Evolutionary conservation across 1,140 invertebrate genomes (phyloP), one percentile per base, ranked within the genome.

Genomic region (Gryon sp.): DNA sequence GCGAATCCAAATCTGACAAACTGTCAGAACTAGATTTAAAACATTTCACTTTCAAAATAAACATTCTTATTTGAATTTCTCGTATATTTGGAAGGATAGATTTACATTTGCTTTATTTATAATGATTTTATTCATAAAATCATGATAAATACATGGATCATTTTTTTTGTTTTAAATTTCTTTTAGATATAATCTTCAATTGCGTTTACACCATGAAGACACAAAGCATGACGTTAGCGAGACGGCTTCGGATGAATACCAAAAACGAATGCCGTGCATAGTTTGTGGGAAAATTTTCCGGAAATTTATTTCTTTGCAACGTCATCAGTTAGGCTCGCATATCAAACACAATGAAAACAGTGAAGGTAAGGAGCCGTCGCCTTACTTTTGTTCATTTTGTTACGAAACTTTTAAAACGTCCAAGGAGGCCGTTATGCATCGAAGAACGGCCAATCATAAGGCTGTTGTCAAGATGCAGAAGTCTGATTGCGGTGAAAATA

Each of bases 321-420:
- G 92, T 2, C 94, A 95, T 80, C 82, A 86, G 19, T 60, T 87
- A 9, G 36, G 78, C 0, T 79, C 72, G 34, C 87, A 88, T 43
- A 87, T 91, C 36, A 90, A 85, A 2, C 87, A 87, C 14, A 90
- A 92, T 69, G 88, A 90, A 4, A 82, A 90, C n/a, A 18, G 43
- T 5, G 89, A 88, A 12, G 32, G 45, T 0, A 45, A 55, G 2
- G 36, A 63, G 2, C 34, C 53, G 5, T 40, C 50, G 11, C 84
- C 84, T 0, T 94, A 91, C 76, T 92, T 92, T 63, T 95, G 94
- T 79, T 90, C 92, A 0, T 90, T 92, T 6, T 95, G 94, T 76
- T 89, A 89, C 0, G 66, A 92, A 62, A 91, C 90, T 7, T 95
- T 95, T 74, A 81, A 88, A 1, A 91, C 90, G 0, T 83, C 90